phyloP scores from a whole-genome alignment of 2,113 vertebrate genomes.

The Coracopsis vasa region DNA sequence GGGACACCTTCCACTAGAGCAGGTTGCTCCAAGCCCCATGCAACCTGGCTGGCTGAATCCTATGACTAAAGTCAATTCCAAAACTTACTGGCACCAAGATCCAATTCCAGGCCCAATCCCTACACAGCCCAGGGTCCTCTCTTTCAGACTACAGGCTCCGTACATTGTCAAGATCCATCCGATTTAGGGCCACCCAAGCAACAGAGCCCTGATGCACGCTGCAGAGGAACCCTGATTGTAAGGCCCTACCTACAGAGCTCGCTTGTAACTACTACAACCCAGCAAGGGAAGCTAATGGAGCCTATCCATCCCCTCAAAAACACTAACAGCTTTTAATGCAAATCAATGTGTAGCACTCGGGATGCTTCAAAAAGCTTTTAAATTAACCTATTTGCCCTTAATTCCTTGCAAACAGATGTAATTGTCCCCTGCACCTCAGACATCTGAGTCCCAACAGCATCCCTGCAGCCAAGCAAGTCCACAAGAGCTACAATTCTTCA shows the following conservation, averaged over 20 bases:
- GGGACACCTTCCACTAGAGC: background rate
- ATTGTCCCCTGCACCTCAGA: background rate
- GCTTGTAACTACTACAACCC: background rate
- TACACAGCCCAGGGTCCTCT: no score
- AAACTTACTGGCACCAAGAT: background rate
- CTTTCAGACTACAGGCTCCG: background rate
- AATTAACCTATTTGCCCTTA: background rate
- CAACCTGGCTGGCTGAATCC: background rate
- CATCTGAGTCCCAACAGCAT: background rate
- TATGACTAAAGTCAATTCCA: background rate
- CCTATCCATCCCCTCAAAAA: background rate
- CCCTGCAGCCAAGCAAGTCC: background rate
- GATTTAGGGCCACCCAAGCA: background rate
- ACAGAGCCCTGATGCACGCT: background rate
- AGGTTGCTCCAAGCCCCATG: background rate
- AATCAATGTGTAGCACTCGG: fast-evolving
- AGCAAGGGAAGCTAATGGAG: background rate
- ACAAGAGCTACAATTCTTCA: background rate
- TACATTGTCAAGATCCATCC: fast-evolving
- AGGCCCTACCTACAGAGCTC: background rate
- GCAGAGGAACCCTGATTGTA: background rate
- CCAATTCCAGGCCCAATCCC: background rate
- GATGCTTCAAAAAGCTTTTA: background rate
- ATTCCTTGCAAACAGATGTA: background rate
- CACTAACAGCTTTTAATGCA: background rate